Conservation (phyloP, 2,797 vertebrate genomes). For the Falco novaeseelandiae region DNA sequence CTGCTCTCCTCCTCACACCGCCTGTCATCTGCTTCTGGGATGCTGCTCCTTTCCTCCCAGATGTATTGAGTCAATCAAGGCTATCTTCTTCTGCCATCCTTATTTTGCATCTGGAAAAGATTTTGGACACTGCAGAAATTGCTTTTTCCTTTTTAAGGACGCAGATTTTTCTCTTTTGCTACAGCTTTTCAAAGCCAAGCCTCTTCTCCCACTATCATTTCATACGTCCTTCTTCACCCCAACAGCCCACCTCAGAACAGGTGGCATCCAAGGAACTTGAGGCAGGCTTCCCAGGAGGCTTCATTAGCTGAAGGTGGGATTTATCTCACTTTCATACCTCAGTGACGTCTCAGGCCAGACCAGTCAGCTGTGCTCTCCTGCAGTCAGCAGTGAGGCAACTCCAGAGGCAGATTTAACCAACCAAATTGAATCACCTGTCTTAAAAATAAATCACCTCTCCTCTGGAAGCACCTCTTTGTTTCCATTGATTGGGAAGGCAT, state of each 20-base stretch:
- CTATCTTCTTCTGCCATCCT: background rate
- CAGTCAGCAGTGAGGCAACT: background rate
- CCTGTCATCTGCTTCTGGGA: background rate
- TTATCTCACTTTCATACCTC: background rate
- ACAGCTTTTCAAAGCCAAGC: background rate
- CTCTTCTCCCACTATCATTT: background rate
- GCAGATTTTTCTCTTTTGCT: background rate
- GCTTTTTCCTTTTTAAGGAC: background rate
- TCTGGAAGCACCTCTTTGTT: background rate
- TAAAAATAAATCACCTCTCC: background rate
- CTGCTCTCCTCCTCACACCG: fast-evolving
- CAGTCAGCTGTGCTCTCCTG: background rate
- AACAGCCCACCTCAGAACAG: background rate
- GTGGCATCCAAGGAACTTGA: background rate
- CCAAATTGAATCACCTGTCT: fast-evolving
- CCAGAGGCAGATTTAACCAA: background rate
- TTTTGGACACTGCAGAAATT: background rate
- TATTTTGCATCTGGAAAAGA: background rate
- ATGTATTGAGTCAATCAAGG: background rate
- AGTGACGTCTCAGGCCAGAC: background rate
- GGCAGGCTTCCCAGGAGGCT: background rate
- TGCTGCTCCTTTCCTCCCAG: fast-evolving
- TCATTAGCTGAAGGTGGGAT: background rate
- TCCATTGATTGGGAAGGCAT: background rate
- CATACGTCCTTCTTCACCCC: no score